Conservation (phyloP, 2,113 vertebrate species). For the Nymphicus hollandicus region DNA sequence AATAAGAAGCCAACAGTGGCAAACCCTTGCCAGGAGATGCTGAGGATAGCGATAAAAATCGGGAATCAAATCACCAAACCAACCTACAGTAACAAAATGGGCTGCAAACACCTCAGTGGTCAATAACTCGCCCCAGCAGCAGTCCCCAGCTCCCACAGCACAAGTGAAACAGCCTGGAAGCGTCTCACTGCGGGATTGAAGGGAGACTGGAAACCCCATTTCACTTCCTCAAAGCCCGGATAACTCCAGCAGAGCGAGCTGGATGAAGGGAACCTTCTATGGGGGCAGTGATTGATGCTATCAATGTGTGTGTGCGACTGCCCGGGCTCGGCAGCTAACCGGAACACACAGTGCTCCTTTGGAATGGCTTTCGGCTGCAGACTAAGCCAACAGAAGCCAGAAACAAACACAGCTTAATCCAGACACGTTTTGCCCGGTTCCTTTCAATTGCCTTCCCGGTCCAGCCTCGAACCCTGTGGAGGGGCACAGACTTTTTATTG, state of each 20-base stretch:
- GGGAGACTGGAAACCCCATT: neutral
- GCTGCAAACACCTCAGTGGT: neutral
- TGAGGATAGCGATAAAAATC: neutral
- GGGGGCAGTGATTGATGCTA: neutral
- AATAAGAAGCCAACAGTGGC: accelerated
- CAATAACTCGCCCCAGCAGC: neutral
- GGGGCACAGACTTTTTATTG: conserved; percentile 12
- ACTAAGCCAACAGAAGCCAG: neutral
- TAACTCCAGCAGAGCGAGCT: neutral
- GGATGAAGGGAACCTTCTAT: neutral
- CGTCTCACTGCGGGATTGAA: accelerated
- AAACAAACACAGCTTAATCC: neutral
- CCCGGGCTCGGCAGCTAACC: neutral
- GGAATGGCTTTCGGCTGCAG: neutral
- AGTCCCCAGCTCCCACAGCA: accelerated
- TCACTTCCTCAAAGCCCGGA: neutral
- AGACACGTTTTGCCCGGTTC: neutral
- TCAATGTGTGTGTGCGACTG: neutral
- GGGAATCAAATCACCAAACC: neutral
- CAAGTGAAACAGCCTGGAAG: neutral
- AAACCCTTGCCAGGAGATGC: neutral
- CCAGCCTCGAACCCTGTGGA: neutral
- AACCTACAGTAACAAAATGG: accelerated
- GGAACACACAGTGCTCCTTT: neutral
- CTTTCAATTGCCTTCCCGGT: accelerated